Evolutionary conservation across 2,113 vertebrate species (phyloP).

Genomic region (Sylvietta virens): DNA sequence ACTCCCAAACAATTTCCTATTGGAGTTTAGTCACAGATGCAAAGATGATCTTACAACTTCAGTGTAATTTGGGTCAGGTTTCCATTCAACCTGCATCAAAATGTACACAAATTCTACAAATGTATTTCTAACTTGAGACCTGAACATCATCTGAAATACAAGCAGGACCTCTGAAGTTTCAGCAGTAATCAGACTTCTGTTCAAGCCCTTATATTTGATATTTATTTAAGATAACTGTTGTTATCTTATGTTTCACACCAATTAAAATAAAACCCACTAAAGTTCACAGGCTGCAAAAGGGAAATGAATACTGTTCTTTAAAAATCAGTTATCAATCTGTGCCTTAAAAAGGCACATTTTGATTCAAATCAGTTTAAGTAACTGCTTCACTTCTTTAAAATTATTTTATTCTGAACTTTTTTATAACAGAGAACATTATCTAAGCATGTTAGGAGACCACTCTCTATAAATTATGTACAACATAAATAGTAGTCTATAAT

Average conservation of each 20-base stretch:
- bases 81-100: background rate
- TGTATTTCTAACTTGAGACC: background rate
- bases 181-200: background rate
- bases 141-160: background rate
- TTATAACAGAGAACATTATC: constrained; percentile 53
- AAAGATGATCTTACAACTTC: background rate
- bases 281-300: background rate
- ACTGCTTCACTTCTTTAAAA: background rate
- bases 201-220: background rate
- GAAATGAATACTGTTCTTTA: background rate
- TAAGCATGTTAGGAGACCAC: constrained; percentile 47
- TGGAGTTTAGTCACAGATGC: background rate
- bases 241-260: background rate
- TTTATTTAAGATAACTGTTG: too few species aligned
- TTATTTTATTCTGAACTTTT: constrained; percentile 20
- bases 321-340: background rate
- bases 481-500: constrained; percentile 48
- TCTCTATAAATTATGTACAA: constrained; percentile 74
- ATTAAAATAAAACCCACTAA: background rate
- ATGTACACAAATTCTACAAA: background rate
- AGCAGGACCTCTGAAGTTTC: background rate
- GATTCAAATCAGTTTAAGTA: background rate
- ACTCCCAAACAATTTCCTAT: background rate
- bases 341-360: background rate
- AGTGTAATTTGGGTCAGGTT: background rate